Percentiles rank a stretch among this genome's conserved stretches.
These are phyloP conservation scores for Rhingia rostrata DNA, from an alignment of 2,888 invertebrate species.

Conservation along the genomic window DNA sequence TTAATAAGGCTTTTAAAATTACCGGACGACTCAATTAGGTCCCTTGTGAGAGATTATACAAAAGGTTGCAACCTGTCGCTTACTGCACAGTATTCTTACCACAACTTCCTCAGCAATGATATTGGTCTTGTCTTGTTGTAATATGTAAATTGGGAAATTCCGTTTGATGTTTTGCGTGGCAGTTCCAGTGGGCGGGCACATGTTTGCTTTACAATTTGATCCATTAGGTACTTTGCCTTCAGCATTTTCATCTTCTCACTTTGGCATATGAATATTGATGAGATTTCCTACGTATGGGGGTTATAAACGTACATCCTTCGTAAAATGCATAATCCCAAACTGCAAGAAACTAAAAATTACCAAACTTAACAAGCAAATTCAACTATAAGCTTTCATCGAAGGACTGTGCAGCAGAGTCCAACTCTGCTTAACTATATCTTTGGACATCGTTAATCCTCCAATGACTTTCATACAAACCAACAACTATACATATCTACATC, in stretches of 20 bases:
- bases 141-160: constrained; percentile 14
- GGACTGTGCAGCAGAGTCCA: not conserved
- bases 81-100: not conserved
- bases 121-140: constrained; percentile 1
- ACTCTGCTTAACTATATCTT: too few species aligned
- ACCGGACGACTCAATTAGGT: too few species aligned
- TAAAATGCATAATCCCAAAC: constrained; percentile 47
- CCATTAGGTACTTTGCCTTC: constrained; percentile 37
- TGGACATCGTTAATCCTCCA: too few species aligned
- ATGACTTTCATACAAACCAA: too few species aligned
- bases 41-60: too few species aligned
- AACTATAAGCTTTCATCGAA: not conserved
- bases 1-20: too few species aligned
- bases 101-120: not conserved
- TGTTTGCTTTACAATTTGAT: constrained; percentile 52
- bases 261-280: constrained; percentile 57
- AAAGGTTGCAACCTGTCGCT: not conserved
- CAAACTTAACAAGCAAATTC: constrained; percentile 2
- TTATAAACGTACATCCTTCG: constrained; percentile 50
- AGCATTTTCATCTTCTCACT: constrained; percentile 61
- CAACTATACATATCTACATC: too few species aligned
- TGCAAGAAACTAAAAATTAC: constrained; percentile 45
- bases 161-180: not conserved
- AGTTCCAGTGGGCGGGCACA: not conserved
- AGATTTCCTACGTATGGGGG: constrained; percentile 42